Conservation (phyloP, 2,797 vertebrate genomes). For the Diceros bicornis region DNA sequence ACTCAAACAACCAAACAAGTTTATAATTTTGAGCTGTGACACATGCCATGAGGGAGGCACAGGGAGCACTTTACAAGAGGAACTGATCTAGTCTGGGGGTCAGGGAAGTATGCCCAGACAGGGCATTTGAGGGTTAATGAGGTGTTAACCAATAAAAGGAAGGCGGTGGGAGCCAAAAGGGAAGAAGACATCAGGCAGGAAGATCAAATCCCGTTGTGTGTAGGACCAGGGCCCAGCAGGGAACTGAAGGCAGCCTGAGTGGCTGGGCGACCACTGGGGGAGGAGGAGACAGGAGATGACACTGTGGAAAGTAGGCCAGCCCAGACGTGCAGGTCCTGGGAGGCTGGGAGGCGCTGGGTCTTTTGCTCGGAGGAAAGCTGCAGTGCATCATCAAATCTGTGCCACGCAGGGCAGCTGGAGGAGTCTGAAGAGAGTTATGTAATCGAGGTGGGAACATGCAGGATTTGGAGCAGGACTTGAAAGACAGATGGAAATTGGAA, state of each 20-base stretch:
- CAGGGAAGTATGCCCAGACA: background rate
- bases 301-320: background rate
- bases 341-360: background rate
- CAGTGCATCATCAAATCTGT: background rate
- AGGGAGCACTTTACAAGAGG: background rate
- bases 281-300: no score
- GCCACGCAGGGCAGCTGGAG: background rate
- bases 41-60: no score
- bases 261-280: fast-evolving
- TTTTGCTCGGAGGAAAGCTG: background rate
- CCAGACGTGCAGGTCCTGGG: fast-evolving
- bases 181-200: background rate
- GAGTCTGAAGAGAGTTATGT: background rate
- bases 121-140: no score
- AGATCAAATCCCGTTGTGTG: background rate
- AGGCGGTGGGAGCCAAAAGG: background rate
- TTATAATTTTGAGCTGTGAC: background rate
- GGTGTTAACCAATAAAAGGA: background rate
- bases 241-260: background rate
- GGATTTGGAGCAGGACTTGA: background rate
- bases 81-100: background rate
- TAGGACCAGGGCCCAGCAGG: no score
- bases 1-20: background rate
- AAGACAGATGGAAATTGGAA: background rate
- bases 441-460: background rate